Evolutionary conservation across 1,140 invertebrate genomes (phyloP).

Genomic region (Anastrepha obliqua): DNA sequence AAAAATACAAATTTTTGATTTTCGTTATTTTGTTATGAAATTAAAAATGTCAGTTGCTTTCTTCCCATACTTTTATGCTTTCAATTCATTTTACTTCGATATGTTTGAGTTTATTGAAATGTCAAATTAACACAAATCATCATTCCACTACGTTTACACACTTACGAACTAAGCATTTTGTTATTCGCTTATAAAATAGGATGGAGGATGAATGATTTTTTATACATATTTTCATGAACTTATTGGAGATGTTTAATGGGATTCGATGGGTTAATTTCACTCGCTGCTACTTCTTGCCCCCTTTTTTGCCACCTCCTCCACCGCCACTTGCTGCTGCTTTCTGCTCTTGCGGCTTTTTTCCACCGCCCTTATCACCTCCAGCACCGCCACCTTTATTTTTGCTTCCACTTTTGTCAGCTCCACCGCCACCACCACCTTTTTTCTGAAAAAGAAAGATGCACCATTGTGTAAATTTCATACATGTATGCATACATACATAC

Average conservation of each 20-base stretch:
- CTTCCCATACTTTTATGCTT: no score
- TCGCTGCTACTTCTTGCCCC: constrained; percentile 67
- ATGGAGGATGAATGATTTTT: neutral
- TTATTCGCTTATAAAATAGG: neutral
- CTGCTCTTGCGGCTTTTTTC: constrained; percentile 70
- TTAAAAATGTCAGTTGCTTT: neutral
- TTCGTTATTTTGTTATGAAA: neutral
- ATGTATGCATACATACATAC: neutral
- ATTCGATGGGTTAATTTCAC: neutral
- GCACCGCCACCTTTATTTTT: constrained; percentile 64
- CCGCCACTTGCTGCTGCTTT: constrained; percentile 61
- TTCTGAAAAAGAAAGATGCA: constrained; percentile 62
- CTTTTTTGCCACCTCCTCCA: constrained; percentile 61
- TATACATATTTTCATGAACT: neutral
- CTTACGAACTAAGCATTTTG: neutral
- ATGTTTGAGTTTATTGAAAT: no score
- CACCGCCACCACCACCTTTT: constrained; percentile 63
- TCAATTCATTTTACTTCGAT: neutral
- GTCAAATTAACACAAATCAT: neutral
- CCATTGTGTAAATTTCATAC: neutral
- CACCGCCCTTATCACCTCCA: constrained; percentile 66
- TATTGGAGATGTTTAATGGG: neutral
- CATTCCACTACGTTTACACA: neutral
- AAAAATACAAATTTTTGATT: neutral
- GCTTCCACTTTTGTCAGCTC: constrained; percentile 59